Percentiles rank a stretch among this genome's conserved stretches.
These are phyloP conservation scores for Rhinolophus ferrumequinum DNA, from an alignment of 2,113 vertebrate species.

Conservation along the genomic window DNA sequence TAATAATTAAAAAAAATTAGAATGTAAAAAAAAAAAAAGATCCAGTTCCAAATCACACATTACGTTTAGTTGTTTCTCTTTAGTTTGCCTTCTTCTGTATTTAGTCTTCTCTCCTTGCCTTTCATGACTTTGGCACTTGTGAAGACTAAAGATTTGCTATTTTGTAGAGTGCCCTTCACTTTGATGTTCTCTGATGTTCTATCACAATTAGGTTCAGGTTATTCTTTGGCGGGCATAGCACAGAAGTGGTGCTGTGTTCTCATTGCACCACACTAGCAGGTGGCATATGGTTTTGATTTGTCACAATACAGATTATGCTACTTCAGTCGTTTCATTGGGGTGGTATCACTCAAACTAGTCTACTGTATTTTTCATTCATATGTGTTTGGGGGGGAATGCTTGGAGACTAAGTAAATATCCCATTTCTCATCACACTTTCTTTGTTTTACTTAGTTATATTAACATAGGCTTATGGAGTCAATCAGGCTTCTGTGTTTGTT, in stretches of 20 bases:
- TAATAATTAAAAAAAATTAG: background rate
- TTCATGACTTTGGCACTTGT: background rate
- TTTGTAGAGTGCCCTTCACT: background rate
- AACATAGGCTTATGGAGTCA: background rate
- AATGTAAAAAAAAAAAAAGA: background rate
- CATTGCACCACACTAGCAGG: background rate
- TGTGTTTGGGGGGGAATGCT: background rate
- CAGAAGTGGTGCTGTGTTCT: background rate
- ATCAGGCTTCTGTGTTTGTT: background rate
- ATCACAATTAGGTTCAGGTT: background rate
- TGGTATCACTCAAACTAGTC: background rate
- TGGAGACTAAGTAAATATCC: background rate
- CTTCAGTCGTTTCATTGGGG: background rate
- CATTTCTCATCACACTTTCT: background rate
- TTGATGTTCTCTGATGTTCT: conserved; percentile 5
- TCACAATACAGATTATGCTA: background rate
- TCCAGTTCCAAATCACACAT: background rate
- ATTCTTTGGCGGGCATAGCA: background rate
- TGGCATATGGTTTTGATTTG: background rate
- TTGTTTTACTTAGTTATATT: conserved; percentile 16
- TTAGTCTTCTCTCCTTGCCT: background rate
- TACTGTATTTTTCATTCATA: background rate
- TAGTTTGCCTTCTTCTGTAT: background rate
- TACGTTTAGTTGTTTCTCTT: background rate
- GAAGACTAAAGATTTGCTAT: background rate